Conservation (phyloP, 1,140 invertebrate genomes). For the Macrobrachium rosenbergii region DNA sequence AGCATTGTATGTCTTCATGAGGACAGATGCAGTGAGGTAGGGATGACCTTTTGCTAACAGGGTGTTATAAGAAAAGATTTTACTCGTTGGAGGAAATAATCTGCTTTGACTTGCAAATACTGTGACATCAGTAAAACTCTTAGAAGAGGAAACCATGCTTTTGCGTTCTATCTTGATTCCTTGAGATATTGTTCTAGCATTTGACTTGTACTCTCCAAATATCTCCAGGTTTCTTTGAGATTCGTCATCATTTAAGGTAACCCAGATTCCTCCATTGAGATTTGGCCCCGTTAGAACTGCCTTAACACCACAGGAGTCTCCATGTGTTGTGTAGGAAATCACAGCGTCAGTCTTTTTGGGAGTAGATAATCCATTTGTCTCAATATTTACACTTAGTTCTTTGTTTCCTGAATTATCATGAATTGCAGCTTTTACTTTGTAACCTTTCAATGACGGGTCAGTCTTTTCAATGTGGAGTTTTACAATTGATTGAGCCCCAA, state of each 20-base stretch:
- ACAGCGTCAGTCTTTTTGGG: slow-evolving; percentile 1
- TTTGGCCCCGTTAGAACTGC: background rate
- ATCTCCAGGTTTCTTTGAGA: background rate
- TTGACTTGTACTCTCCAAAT: background rate
- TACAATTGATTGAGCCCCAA: slow-evolving; percentile 3
- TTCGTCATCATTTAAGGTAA: background rate
- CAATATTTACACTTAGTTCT: slow-evolving; percentile 16
- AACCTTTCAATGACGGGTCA: slow-evolving; percentile 33
- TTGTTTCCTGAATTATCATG: background rate
- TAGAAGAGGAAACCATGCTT: background rate
- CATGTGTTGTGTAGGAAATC: background rate
- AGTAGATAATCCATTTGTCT: background rate
- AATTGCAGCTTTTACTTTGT: background rate
- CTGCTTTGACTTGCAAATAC: too few relatives aligned
- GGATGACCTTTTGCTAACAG: too few relatives aligned
- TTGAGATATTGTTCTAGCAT: background rate
- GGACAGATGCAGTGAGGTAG: too few relatives aligned
- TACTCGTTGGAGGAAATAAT: too few relatives aligned
- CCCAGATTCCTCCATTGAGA: background rate
- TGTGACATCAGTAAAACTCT: too few relatives aligned
- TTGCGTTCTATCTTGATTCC: slow-evolving; percentile 13
- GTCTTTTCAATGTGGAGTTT: slow-evolving; percentile 30
- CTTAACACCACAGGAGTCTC: background rate
- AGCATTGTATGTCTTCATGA: too few relatives aligned
- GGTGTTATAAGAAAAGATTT: too few relatives aligned